Conservation (phyloP, 2,113 vertebrate genomes). For the Vireo altiloquus region DNA sequence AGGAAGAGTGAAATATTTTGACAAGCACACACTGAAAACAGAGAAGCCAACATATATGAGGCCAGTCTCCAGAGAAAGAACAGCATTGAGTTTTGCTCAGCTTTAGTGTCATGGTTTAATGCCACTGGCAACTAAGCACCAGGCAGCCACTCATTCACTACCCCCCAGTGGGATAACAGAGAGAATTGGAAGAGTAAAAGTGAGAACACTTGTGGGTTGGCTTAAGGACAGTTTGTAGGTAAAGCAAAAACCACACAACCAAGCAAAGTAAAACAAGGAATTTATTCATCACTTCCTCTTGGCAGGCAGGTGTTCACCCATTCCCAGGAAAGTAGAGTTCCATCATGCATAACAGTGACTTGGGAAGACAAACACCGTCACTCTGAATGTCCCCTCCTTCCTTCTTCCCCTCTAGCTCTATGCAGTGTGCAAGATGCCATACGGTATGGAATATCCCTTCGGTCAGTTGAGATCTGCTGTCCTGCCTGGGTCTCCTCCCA, state of each 20-base stretch:
- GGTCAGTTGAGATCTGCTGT: not conserved
- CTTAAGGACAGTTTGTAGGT: not conserved
- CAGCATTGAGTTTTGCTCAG: not conserved
- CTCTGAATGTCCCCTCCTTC: not conserved
- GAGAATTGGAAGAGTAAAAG: not conserved
- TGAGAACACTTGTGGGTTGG: not conserved
- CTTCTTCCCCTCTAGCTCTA: not conserved
- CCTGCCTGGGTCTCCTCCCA: too few relatives aligned
- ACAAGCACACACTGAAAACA: not conserved
- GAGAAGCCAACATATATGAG: not conserved
- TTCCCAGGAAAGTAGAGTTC: not conserved
- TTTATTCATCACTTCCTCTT: not conserved
- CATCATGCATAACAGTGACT: rapidly evolving
- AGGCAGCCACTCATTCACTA: not conserved
- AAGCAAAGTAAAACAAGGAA: not conserved
- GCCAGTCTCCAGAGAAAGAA: not conserved
- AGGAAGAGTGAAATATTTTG: not conserved
- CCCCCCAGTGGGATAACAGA: too few relatives aligned
- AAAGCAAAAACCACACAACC: not conserved
- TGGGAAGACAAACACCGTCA: not conserved
- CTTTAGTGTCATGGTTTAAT: not conserved
- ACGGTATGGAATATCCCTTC: not conserved
- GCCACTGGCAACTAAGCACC: not conserved
- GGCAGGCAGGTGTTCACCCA: not conserved
- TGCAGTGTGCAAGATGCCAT: not conserved